phyloP scores from a whole-genome alignment of 2,888 invertebrate genomes.

The Scaptomyza tumidula region DNA sequence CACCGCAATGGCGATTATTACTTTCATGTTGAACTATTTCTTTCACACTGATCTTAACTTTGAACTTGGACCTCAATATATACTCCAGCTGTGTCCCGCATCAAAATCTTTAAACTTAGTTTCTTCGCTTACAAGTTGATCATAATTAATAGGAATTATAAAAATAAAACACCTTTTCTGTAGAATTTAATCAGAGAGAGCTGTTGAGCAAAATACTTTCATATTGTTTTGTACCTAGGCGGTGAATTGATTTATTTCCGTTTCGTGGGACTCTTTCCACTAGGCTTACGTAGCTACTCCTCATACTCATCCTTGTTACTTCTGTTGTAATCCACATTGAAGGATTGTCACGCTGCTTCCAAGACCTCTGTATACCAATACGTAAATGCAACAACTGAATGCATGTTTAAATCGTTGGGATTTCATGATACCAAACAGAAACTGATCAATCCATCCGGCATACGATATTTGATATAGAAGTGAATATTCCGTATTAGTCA shows the following conservation, averaged over 20 bases:
- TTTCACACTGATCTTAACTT: neutral
- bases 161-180: too few species aligned
- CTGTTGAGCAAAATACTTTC: conserved; percentile 16
- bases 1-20: neutral
- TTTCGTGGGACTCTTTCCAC: conserved; percentile 87
- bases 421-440: neutral
- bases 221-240: conserved; percentile 94
- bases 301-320: conserved; percentile 87
- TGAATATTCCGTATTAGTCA: neutral
- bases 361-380: conserved; percentile 3
- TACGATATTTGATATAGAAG: neutral
- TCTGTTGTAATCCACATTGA: conserved; percentile 87
- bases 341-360: conserved; percentile 15
- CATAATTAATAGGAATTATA: too few species aligned
- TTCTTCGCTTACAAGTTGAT: too few species aligned
- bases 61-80: neutral
- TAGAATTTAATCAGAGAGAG: too few species aligned
- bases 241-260: conserved; percentile 92
- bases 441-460: neutral
- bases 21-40: conserved; percentile 9
- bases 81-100: conserved; percentile 1
- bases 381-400: neutral
- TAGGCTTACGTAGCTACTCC: conserved; percentile 92
- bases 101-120: neutral
- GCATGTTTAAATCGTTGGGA: neutral